Base-by-base conservation (phyloP, 2,797 vertebrate genomes). In the Poeciliopsis presidionis region DNA sequence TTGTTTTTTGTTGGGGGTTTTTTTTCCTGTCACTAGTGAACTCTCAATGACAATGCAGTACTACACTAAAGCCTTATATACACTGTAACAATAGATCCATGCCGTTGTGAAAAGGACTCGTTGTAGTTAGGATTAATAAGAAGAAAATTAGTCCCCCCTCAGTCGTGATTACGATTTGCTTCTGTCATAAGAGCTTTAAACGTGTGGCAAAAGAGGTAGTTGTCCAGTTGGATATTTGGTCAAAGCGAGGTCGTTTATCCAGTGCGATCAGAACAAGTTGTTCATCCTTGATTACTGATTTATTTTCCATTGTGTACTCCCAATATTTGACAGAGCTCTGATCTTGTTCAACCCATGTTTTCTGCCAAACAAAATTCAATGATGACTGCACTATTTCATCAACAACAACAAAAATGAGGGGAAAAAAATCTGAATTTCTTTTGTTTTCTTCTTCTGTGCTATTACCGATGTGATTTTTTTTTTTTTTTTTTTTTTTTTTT, bases 311-410 rank as follows among this genome's bases (percentile, higher is more conserved):
- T 36, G 59, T 87, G 87, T 79, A 77, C 91, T 84, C 67, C 67
- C 77, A 80, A 84, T 59, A 72, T 89, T 86, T 81, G 74, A 88
- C 87, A 91, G 93, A 94, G 93, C 93, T 95, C 93, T 87, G 94
- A 94, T 94, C 91, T 94, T 94, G 92, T 92, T 91, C 90, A 91
- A 90, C 87, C 89, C 87, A 93, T 93, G 80, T 90, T 81, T 91
- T 92, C 90, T 88, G 90, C 87, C 78, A 80, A 90, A 86, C 92
- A 89, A 91, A 91, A 84, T 92, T 92, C 86, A 89, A 91, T 86
- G 93, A 91, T 86, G 93, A 90, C 92, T 95, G 94, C 94, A 94
- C 93, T 94, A 94, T 93, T 87, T 87, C 91, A 94, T 85, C 83
- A 82, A 51, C 43, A 45, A 45, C 43, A 87, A 85, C 79, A 36